A percentile compares a stretch with the other conserved stretches of the same genome.
phyloP scores from a whole-genome alignment of 2,888 invertebrate genomes.

The Tinea semifulvella region DNA sequence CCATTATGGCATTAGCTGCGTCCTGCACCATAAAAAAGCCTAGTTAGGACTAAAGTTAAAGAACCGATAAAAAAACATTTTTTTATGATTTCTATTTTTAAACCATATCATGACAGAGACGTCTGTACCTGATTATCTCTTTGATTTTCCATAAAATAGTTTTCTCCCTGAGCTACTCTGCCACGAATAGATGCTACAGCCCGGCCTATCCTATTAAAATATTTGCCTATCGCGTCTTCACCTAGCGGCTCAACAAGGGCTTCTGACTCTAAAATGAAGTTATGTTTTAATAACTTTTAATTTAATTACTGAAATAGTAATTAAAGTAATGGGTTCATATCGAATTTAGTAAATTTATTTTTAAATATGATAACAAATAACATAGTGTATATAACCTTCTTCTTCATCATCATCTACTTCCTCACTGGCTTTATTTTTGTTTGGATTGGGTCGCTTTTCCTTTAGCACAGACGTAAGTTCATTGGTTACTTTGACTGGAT shows the following conservation, averaged over 20 bases:
- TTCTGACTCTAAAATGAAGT: conserved; percentile 38
- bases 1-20: conserved; percentile 64
- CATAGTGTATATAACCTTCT: neutral
- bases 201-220: conserved; percentile 33
- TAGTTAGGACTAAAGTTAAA: neutral
- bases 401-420: conserved; percentile 29
- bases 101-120: no score
- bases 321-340: no score
- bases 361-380: no score
- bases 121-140: conserved; percentile 54
- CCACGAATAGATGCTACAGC: conserved; percentile 41
- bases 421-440: conserved; percentile 26
- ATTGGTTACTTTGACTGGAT: conserved; percentile 45
- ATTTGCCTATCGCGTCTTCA: conserved; percentile 35
- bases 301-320: no score
- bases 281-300: no score
- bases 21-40: conserved; percentile 39
- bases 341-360: no score
- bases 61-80: no score
- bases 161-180: conserved; percentile 44
- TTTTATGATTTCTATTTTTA: no score
- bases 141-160: conserved; percentile 45
- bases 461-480: conserved; percentile 43
- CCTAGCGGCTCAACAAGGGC: conserved; percentile 35
- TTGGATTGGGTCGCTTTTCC: conserved; percentile 27